Evolutionary conservation across 1,140 invertebrate species (phyloP).

Genomic region (Drosophila quadrilineata): DNA sequence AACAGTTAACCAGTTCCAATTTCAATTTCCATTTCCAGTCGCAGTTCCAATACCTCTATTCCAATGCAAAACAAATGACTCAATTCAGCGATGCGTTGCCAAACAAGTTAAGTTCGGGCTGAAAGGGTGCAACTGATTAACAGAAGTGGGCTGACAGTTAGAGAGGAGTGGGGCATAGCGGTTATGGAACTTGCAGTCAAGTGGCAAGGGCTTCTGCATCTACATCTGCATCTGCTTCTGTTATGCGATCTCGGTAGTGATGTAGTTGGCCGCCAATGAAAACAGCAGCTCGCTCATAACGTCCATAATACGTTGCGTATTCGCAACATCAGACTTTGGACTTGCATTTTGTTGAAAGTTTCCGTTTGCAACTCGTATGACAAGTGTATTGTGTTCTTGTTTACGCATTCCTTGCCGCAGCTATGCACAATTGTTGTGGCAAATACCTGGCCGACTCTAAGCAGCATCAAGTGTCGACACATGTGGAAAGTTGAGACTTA

Average conservation of each 20-base stretch:
- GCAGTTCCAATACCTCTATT: background rate
- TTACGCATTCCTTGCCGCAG: slow-evolving; percentile 65
- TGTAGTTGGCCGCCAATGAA: too few relatives aligned
- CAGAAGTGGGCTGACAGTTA: background rate
- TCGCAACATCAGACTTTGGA: slow-evolving; percentile 34
- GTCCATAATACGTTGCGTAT: slow-evolving; percentile 49
- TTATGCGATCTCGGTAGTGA: slow-evolving; percentile 29
- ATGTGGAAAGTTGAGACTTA: slow-evolving; percentile 1
- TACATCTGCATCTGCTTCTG: background rate
- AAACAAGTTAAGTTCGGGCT: background rate
- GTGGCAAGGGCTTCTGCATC: slow-evolving; percentile 42
- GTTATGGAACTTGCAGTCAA: too few relatives aligned
- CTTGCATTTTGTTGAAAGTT: slow-evolving; percentile 21
- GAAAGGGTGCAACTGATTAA: too few relatives aligned
- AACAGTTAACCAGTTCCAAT: too few relatives aligned
- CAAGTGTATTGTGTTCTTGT: slow-evolving; percentile 71
- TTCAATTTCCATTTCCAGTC: background rate
- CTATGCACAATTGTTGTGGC: slow-evolving; percentile 31
- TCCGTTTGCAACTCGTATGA: slow-evolving; percentile 31
- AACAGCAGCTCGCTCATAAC: too few relatives aligned
- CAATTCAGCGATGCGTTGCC: slow-evolving; percentile 5
- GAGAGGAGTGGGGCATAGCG: too few relatives aligned
- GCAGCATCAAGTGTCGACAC: slow-evolving; percentile 62
- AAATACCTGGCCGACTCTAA: slow-evolving; percentile 60
- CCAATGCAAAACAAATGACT: slow-evolving; percentile 26